A percentile compares a stretch with the other conserved stretches of the same genome.
phyloP scores from a whole-genome alignment of 2,888 invertebrate genomes.

The Tachina fera region DNA sequence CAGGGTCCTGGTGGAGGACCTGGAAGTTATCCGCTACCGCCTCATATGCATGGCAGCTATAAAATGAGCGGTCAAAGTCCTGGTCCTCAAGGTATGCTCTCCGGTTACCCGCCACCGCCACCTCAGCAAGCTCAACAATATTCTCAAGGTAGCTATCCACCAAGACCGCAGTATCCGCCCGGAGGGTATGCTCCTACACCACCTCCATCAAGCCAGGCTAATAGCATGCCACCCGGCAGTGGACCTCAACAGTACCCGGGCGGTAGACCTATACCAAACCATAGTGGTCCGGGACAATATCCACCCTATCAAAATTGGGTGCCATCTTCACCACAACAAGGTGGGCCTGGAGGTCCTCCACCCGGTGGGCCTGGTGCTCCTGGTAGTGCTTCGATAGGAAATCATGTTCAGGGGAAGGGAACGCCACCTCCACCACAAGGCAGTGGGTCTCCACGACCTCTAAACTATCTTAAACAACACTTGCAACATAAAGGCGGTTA shows the following conservation, averaged over 20 bases:
- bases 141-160: constrained; percentile 84
- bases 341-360: constrained; percentile 76
- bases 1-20: constrained; percentile 75
- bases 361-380: constrained; percentile 71
- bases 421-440: constrained; percentile 83
- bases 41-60: constrained; percentile 85
- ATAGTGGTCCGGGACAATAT: constrained; percentile 83
- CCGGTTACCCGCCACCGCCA: constrained; percentile 85
- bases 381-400: constrained; percentile 78
- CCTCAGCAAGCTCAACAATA: constrained; percentile 84
- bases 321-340: constrained; percentile 80
- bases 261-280: constrained; percentile 85
- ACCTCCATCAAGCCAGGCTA: constrained; percentile 84
- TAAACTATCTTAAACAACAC: constrained; percentile 88
- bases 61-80: constrained; percentile 85
- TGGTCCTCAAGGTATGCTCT: constrained; percentile 84
- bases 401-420: constrained; percentile 82
- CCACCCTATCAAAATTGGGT: constrained; percentile 83
- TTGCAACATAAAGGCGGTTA: constrained; percentile 88
- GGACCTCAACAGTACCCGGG: constrained; percentile 84
- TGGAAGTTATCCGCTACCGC: constrained; percentile 79
- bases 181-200: constrained; percentile 84
- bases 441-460: constrained; percentile 84
- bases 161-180: constrained; percentile 84
- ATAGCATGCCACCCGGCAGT: constrained; percentile 80